These are phyloP conservation scores for Aphelenchoides fujianensis DNA, from an alignment of 1,140 invertebrate genomes.

Conservation along the genomic window DNA sequence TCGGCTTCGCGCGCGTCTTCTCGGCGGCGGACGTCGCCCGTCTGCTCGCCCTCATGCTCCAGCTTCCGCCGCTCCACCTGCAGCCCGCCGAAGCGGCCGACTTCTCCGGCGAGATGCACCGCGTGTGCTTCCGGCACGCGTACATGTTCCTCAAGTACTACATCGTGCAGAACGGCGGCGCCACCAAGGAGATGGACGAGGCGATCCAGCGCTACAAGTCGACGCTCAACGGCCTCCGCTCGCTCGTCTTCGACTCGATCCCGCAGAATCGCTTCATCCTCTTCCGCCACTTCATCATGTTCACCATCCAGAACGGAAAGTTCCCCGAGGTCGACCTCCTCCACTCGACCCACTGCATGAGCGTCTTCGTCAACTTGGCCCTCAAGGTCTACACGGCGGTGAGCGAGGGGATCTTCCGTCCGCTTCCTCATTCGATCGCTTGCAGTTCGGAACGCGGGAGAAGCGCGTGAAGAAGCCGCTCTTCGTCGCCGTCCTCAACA, in stretches of 20 bases:
- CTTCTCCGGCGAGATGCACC: too few species aligned
- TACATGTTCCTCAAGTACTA: background rate
- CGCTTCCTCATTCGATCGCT: too few species aligned
- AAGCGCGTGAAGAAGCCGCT: conserved; percentile 2
- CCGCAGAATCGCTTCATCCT: background rate
- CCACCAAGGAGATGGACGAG: background rate
- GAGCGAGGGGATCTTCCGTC: too few species aligned
- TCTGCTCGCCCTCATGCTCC: background rate
- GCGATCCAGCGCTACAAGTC: background rate
- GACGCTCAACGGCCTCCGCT: background rate
- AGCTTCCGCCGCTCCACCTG: background rate
- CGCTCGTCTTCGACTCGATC: background rate
- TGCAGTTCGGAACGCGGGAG: conserved; percentile 7
- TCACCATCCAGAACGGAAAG: background rate
- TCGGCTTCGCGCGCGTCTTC: background rate
- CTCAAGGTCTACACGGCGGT: conserved; percentile 38
- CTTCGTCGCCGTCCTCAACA: conserved; percentile 3
- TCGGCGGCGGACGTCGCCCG: conserved; percentile 7
- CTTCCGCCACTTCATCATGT: background rate
- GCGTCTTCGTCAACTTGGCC: conserved; percentile 63
- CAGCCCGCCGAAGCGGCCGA: too few species aligned
- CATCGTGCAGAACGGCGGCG: background rate
- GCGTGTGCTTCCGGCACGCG: background rate
- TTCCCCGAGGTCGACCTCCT: conserved; percentile 11
- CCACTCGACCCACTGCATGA: background rate